Conservation (phyloP, 2,888 invertebrate species). For the Norana najaformis region DNA sequence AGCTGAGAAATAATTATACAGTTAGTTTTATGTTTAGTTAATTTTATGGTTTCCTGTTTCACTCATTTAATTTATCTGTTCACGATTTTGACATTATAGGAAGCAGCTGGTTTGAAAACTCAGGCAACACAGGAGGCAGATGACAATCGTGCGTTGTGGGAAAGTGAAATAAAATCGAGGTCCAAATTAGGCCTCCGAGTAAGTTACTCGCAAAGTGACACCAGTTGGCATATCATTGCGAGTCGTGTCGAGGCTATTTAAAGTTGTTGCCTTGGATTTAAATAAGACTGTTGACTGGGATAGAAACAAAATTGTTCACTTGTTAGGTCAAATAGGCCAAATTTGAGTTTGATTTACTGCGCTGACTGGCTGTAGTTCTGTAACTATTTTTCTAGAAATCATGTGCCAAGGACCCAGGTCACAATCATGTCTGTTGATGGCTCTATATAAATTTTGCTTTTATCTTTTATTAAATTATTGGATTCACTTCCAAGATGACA, state of each 20-base stretch:
- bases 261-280: neutral
- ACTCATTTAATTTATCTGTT: neutral
- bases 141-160: slow-evolving; percentile 55
- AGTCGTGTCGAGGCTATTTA: too few species aligned
- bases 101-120: slow-evolving; percentile 50
- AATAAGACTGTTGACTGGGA: too few species aligned
- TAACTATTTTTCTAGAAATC: neutral
- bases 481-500: too few species aligned
- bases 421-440: neutral
- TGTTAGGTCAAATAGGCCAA: too few species aligned
- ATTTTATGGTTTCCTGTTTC: neutral
- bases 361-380: neutral
- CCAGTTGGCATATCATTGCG: neutral
- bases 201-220: slow-evolving; percentile 42
- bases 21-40: neutral
- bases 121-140: slow-evolving; percentile 53
- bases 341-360: neutral
- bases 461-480: too few species aligned
- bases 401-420: neutral
- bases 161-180: slow-evolving; percentile 55
- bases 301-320: too few species aligned
- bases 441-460: too few species aligned
- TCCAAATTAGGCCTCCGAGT: slow-evolving; percentile 58
- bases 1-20: neutral
- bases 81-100: slow-evolving; percentile 45